Evolutionary conservation across 2,113 vertebrate species (phyloP).

Genomic region (Bolborhynchus lineola): DNA sequence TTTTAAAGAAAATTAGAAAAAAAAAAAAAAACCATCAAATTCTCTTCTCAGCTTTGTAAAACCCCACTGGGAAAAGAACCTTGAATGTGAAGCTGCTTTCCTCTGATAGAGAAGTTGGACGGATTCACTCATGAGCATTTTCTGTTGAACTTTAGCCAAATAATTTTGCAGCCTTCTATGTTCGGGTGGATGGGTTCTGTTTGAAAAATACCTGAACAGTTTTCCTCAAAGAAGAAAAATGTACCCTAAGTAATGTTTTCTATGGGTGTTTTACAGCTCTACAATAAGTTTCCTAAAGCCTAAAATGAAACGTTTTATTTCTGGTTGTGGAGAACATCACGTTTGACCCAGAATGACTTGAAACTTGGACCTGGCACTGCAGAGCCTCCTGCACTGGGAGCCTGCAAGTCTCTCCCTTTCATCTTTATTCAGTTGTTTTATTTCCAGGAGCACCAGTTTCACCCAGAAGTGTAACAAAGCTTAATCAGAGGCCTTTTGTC

Average conservation of each 20-base stretch:
- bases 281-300: background rate
- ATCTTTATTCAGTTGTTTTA: slow-evolving; percentile 16
- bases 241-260: background rate
- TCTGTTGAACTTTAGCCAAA: background rate
- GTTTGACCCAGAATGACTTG: background rate
- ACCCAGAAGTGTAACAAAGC: slow-evolving; percentile 10
- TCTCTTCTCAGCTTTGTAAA: background rate
- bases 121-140: background rate
- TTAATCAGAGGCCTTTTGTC: slow-evolving; percentile 40
- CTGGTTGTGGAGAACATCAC: background rate
- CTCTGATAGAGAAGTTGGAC: background rate
- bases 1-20: background rate
- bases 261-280: background rate
- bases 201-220: background rate
- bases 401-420: background rate
- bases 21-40: background rate
- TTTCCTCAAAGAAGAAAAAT: background rate
- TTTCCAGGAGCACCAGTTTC: slow-evolving; percentile 32
- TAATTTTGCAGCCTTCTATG: background rate
- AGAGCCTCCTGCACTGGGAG: background rate
- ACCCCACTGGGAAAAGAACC: background rate
- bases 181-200: background rate
- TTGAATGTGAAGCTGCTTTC: background rate
- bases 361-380: background rate
- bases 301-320: background rate